Evolutionary conservation across 1,140 invertebrate genomes (phyloP).

Genomic region (Limonius californicus): DNA sequence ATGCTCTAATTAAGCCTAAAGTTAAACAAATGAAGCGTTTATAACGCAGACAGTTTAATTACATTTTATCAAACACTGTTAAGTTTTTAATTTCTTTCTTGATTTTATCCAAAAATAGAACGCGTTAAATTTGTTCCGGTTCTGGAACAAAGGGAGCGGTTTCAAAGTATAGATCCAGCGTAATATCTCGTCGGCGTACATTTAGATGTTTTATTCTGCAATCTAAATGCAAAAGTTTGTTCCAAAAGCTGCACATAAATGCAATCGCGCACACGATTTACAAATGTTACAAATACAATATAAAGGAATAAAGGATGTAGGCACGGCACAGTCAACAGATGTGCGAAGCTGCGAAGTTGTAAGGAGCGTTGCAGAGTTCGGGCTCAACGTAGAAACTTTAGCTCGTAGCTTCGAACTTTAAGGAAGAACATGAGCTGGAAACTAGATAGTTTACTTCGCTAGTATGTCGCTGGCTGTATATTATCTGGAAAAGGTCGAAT

Average conservation of each 20-base stretch:
- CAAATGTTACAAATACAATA: slow-evolving; percentile 21
- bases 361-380: not conserved
- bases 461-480: not conserved
- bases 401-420: not conserved
- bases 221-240: slow-evolving; percentile 20
- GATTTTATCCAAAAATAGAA: slow-evolving; percentile 3
- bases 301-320: not conserved
- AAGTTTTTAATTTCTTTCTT: not conserved
- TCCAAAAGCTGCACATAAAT: slow-evolving; percentile 9
- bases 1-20: not conserved
- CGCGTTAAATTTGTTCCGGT: not conserved
- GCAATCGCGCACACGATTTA: slow-evolving; percentile 17
- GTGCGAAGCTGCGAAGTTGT: slow-evolving; percentile 21
- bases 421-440: not conserved
- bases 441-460: slow-evolving; percentile 11
- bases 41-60: slow-evolving; percentile 3
- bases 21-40: slow-evolving; percentile 11
- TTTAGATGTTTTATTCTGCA: slow-evolving; percentile 17
- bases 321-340: slow-evolving; percentile 22
- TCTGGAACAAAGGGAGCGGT: not conserved
- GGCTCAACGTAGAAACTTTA: not conserved
- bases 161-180: slow-evolving; percentile 14
- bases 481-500: not conserved
- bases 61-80: slow-evolving; percentile 2
- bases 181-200: slow-evolving; percentile 16